Base-by-base conservation (phyloP, 1,140 invertebrate genomes). In the Drosophila elegans region DNA sequence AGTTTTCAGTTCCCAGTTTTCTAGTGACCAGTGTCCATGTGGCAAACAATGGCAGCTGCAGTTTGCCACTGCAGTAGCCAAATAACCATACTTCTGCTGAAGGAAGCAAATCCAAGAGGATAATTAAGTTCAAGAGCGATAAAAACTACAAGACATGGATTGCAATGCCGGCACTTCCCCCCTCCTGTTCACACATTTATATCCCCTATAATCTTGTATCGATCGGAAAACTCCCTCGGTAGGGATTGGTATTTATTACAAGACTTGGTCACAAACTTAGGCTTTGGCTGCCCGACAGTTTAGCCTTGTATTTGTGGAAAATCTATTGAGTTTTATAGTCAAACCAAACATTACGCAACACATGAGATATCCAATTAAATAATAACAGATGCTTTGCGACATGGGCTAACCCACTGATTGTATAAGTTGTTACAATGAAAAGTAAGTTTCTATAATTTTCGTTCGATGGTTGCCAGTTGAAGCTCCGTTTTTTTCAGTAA, bases 31-130 rank as follows among this genome's bases (percentile, higher is more conserved):
- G 25, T 60, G 29, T 13, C 36, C 68, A 56, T n/a, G 49, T 41
- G 51, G 62, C 74, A 76, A 69, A 77, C 74, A 77, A 77, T 49
- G 51, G 49, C 63, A 13, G 12, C 13, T 38, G 60, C 34, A 66
- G 5, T 54, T 38, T 38, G 12, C 64, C 41, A 69, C n/a, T 32
- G 27, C 42, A 48, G 16, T 13, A 29, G 12, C n/a, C 29, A 16
- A 45, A 9, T 56, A 16, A 10, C 46, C 38, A 59, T 36, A 49
- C 42, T 44, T 32, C 38, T 63, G 69, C 16, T 27, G 41, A 69
- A 73, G 67, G 67, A 73, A 73, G 69, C 69, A 44, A 61, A 74
- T 49, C 36, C 69, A 13, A 41, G 29, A 38, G 53, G 60, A 62
- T 74, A 73, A 63, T 63, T 49, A 49, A 73, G 53, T 39, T 32